Base-by-base conservation (phyloP, 2,113 vertebrate genomes). In the Nothoprocta perdicaria region DNA sequence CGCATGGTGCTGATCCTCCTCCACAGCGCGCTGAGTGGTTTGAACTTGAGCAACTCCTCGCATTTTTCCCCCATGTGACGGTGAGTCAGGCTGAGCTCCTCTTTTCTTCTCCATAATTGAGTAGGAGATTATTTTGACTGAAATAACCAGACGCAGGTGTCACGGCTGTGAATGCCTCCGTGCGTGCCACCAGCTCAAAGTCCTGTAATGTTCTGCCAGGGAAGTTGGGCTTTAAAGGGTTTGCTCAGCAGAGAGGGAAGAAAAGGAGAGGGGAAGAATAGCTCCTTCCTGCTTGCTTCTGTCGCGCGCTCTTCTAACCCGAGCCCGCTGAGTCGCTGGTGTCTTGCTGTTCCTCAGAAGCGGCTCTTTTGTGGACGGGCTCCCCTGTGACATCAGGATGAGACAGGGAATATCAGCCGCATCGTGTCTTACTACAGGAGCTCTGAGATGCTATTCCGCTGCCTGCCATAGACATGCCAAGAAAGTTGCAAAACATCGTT, bases 61-160 rank as follows among this genome's bases (percentile, higher is more conserved):
- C 94, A 96, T 93, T 96, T 97, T 92, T 93, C 48, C 92, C 95
- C 92, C 96, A 95, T 96, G 96, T 97, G 96, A 96, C 80, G 91
- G 93, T 96, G 94, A 95, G 94, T 97, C 96, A 96, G 95, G 92
- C 89, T 95, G 94, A 95, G 96, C 90, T 94, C 85, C 91, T 93
- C 94, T 95, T 95, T 97, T 97, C 92, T 97, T 97, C 95, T 95
- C 92, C 92, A 93, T 97, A 97, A 97, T 94, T 96, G 96, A 97
- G 96, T 96, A 96, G 96, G 94, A 96, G 92, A 95, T 96, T 97
- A 96, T 97, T 97, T 95, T 96, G 96, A 96, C 96, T 96, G 94
- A 96, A 95, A 95, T 94, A 96, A 95, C 93, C 94, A 95, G 95
- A 95, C 95, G 38, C 92, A 92, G 95, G 93, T 95, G 95, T 92